Percentiles rank a stretch among this genome's conserved stretches.
phyloP scores from a whole-genome alignment of 92 coral and sea anemone species.

The Paragorgia papillata region DNA sequence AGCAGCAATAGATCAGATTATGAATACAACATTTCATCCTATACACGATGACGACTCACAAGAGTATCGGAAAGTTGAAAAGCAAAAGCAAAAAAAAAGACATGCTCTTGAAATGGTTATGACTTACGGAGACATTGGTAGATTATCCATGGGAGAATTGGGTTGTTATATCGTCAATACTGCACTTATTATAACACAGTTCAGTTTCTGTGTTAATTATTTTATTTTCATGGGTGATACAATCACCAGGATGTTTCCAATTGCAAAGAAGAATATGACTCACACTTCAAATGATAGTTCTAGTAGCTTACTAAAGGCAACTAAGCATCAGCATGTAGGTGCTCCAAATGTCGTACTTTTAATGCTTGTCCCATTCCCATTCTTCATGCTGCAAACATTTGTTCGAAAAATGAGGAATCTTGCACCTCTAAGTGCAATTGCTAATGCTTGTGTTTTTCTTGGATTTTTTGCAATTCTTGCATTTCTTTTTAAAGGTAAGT shows the following conservation, averaged over 20 bases:
- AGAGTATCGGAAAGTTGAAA: conserved; percentile 68
- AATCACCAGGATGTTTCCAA: conserved; percentile 69
- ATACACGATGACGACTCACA: conserved; percentile 19
- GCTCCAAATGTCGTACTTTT: conserved; percentile 71
- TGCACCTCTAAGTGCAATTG: conserved; percentile 93
- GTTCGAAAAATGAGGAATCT: conserved; percentile 83
- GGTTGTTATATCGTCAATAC: conserved; percentile 76
- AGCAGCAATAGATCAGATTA: conserved; percentile 72
- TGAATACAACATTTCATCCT: conserved; percentile 45
- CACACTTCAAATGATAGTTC: not conserved
- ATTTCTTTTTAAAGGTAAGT: conserved; percentile 71
- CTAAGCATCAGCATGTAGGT: not conserved
- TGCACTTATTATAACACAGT: conserved; percentile 84
- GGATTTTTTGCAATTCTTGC: conserved; percentile 85
- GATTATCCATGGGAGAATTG: conserved; percentile 74
- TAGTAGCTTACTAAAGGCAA: not conserved
- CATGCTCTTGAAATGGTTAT: conserved; percentile 24
- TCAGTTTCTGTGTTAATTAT: conserved; percentile 87
- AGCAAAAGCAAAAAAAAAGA: conserved; percentile 56
- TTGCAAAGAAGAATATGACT: not conserved
- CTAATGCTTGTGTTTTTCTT: conserved; percentile 78
- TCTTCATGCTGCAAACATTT: conserved; percentile 79
- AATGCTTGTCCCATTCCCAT: conserved; percentile 83
- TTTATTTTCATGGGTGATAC: conserved; percentile 94
- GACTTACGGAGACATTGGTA: conserved; percentile 86